Conservation (phyloP, 2,888 invertebrate genomes). For the Heteromyza rotundicornis region DNA sequence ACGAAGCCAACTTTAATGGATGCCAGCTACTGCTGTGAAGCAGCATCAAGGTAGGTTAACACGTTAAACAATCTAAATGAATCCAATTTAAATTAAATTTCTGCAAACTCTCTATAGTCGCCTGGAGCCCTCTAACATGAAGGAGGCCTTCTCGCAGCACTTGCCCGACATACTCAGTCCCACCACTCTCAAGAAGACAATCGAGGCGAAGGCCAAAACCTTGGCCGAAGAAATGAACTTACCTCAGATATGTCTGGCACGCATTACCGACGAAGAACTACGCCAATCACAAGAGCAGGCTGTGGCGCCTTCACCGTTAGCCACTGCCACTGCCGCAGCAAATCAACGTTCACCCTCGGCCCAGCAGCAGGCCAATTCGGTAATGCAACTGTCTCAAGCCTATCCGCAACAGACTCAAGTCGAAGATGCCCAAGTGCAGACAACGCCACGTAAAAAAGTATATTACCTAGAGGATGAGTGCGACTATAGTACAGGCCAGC, state of each 20-base stretch:
- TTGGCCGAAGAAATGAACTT: slow-evolving; percentile 51
- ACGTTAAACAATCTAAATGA: slow-evolving; percentile 3
- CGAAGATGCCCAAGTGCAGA: slow-evolving; percentile 52
- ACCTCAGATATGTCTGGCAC: slow-evolving; percentile 48
- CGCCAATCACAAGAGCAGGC: slow-evolving; percentile 34
- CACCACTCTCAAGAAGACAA: slow-evolving; percentile 72
- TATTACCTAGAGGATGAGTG: slow-evolving; percentile 35
- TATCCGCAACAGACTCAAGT: slow-evolving; percentile 34
- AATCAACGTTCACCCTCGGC: slow-evolving; percentile 4
- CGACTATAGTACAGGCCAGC: slow-evolving; percentile 43
- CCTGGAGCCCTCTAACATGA: too few relatives aligned
- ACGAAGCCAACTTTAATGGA: slow-evolving; percentile 64
- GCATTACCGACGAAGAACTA: slow-evolving; percentile 44
- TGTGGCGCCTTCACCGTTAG: slow-evolving; percentile 19
- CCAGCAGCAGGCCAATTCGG: slow-evolving; percentile 20
- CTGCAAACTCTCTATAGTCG: neutral
- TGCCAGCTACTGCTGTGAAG: slow-evolving; percentile 62
- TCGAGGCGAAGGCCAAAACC: slow-evolving; percentile 77
- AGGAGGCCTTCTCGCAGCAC: slow-evolving; percentile 47
- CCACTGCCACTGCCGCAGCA: neutral
- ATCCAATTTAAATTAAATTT: neutral
- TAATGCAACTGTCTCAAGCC: slow-evolving; percentile 31
- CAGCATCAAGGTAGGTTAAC: slow-evolving; percentile 9
- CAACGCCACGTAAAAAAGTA: slow-evolving; percentile 43
- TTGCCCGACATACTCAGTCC: slow-evolving; percentile 68